Evolutionary conservation across 2,888 invertebrate genomes (phyloP), one percentile per base, ranked within the genome.

Genomic region (Dysmachus trigonus): DNA sequence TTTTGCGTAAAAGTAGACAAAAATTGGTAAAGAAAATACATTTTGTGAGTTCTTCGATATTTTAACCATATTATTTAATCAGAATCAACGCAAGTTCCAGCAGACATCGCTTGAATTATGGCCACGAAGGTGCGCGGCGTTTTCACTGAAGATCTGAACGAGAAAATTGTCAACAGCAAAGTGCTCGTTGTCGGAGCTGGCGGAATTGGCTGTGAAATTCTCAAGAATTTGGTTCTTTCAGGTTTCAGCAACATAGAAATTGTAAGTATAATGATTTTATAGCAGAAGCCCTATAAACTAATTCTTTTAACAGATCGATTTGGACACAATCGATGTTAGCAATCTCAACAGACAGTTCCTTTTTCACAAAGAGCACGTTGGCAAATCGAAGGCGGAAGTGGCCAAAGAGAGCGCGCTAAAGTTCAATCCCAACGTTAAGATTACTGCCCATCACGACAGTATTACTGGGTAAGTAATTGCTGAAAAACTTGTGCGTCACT

Each of bases 321-420:
- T 99, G 91, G 99, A 99, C 91, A 99, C 99, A 0, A 99, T 99
- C 91, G 99, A 99, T 93, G 97, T 99, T 86, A 99, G 99, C 93
- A 99, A 99, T 92, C 93, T 99, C 88, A 99, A 99, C 92, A 95
- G 99, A 53, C 99, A 99, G 92, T 99, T 99, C 92, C 93, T 99
- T n/a, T 99, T 99, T 90, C 97, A 98, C 91, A 97, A 98, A 90
- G 97, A 98, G 90, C 99, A 99, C 94, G 99, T 99, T 87, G 99
- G 99, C 1, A 98, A 98, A 92, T 97, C 99, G 0, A 99, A 99
- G 93, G 97, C 99, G 0, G 93, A 95, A 89, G 97, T 99, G 31
- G 99, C 99, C 0, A 95, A 95, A 88, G 97, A 98, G 91, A 98
- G 97, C 89, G 98, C 98, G 1, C 92, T 97, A 27, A 94, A 94